Evolutionary conservation across 1,140 invertebrate species (phyloP).

Genomic region (Pentalonia nigronervosa): DNA sequence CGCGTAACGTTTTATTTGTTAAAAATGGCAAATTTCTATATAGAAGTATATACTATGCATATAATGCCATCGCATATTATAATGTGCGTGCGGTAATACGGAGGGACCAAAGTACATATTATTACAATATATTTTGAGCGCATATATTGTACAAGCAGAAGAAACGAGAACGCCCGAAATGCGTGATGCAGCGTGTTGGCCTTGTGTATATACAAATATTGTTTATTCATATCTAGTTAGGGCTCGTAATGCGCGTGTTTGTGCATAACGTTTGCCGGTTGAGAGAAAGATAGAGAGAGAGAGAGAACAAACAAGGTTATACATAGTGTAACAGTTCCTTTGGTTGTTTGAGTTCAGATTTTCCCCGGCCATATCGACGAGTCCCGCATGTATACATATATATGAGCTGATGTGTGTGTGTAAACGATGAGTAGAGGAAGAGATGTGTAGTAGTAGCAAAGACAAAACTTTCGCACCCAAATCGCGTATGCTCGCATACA

Average conservation of each 20-base stretch:
- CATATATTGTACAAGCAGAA: neutral
- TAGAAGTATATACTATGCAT: too few species aligned
- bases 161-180: neutral
- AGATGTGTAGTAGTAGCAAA: slow-evolving; percentile 11
- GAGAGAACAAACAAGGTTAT: slow-evolving; percentile 24
- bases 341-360: slow-evolving; percentile 50
- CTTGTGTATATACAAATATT: neutral
- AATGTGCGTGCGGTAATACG: neutral
- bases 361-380: neutral
- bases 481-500: neutral
- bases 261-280: slow-evolving; percentile 29
- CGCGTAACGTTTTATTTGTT: neutral
- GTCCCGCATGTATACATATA: slow-evolving; percentile 19
- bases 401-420: neutral
- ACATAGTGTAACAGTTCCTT: slow-evolving; percentile 32
- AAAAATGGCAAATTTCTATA: neutral
- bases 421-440: neutral
- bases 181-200: neutral
- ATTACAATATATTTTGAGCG: neutral
- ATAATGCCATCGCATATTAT: neutral
- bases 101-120: neutral
- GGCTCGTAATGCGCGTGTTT: slow-evolving; percentile 47
- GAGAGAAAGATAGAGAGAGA: neutral
- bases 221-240: slow-evolving; percentile 56
- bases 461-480: slow-evolving; percentile 41